Conservation (phyloP, 2,113 vertebrate species). For the Ptilorrhoa leucosticta region DNA sequence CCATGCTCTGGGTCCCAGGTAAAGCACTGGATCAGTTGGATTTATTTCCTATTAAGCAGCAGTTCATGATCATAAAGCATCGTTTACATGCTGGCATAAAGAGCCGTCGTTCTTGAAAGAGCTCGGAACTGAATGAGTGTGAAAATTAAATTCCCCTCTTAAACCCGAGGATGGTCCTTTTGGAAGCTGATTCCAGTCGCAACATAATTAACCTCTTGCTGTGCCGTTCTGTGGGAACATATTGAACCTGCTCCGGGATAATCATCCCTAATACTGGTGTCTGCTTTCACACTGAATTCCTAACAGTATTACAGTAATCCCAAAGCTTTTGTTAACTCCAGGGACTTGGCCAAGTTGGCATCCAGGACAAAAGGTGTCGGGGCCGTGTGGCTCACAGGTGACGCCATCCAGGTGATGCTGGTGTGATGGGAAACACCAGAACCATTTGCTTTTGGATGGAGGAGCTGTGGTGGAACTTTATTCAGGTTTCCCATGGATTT, state of each 20-base stretch:
- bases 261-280: conserved; percentile 34
- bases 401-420: not conserved
- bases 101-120: conserved; percentile 10
- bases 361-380: not conserved
- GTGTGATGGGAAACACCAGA: not conserved
- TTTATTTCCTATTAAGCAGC: conserved; percentile 49
- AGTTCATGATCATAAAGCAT: conserved; percentile 30
- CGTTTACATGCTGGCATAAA: conserved; percentile 50
- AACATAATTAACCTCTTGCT: conserved; percentile 66
- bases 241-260: conserved; percentile 39
- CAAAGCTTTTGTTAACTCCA: not conserved
- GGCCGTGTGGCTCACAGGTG: accelerated
- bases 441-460: not conserved
- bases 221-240: conserved; percentile 56
- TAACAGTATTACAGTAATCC: conserved; percentile 46
- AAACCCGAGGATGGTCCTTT: conserved; percentile 36
- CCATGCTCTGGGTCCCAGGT: not conserved
- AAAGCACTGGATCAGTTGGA: conserved; percentile 22
- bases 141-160: conserved; percentile 61
- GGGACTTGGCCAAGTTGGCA: conserved; percentile 6
- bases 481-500: not conserved
- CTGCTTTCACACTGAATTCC: conserved; percentile 40
- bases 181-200: conserved; percentile 39
- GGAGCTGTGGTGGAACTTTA: not conserved
- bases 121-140: conserved; percentile 40